Conservation (phyloP, 2,113 vertebrate species). For the Corydoras maculifer region DNA sequence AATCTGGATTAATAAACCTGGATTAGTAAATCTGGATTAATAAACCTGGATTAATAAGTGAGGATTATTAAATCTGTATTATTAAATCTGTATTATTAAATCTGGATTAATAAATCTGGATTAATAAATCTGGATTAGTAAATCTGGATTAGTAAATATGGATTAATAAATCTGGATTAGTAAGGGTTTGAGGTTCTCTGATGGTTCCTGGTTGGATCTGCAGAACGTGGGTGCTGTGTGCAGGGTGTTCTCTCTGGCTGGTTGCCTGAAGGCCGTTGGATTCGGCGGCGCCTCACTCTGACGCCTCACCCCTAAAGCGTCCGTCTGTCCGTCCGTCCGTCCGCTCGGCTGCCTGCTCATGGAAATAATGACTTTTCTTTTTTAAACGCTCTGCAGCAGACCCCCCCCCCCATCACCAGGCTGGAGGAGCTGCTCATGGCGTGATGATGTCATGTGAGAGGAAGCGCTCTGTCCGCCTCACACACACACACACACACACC, state of each 20-base stretch:
- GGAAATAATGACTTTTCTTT: conserved; percentile 21
- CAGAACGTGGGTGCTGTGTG: neutral
- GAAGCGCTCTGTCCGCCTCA: neutral
- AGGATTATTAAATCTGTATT: no score
- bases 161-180: no score
- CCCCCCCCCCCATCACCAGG: neutral
- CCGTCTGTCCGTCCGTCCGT: neutral
- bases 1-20: no score
- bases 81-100: no score
- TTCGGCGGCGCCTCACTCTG: neutral
- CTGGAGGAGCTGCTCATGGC: neutral
- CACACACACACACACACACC: no score
- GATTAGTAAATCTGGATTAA: no score
- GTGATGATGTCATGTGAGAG: conserved; percentile 11
- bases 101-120: no score
- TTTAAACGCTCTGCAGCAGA: conserved; percentile 2
- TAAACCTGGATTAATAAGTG: no score
- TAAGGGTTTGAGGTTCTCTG: no score
- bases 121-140: no score
- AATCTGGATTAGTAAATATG: no score
- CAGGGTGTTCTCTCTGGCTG: neutral
- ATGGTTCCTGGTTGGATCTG: no score
- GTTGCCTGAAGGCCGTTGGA: neutral
- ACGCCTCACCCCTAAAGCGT: conserved; percentile 20
- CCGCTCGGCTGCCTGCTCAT: conserved; percentile 12